Evolutionary conservation across 2,888 invertebrate genomes (phyloP).

Genomic region (Bruchidius siliquastri): DNA sequence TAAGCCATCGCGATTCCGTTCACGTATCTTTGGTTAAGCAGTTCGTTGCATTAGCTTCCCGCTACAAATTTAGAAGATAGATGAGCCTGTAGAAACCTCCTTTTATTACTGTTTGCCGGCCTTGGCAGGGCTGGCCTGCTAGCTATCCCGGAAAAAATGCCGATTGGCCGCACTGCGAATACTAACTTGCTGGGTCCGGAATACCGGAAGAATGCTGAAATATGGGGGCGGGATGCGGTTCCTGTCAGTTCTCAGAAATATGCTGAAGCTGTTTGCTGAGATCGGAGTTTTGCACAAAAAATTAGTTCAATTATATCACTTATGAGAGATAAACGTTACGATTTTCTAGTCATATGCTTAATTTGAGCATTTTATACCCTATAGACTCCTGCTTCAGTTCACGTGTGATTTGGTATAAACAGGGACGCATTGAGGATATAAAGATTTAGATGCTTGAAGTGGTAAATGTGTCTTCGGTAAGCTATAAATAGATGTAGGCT

Average conservation of each 20-base stretch:
- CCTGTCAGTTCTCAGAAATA: not conserved
- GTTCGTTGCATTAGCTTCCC: conserved; percentile 33
- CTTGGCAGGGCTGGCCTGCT: not conserved
- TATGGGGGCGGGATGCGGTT: not conserved
- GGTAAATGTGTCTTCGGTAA: too few species aligned
- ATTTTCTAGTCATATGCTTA: too few species aligned
- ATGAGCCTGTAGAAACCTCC: conserved; percentile 13
- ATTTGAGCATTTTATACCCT: too few species aligned
- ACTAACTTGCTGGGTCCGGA: not conserved
- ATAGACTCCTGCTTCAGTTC: too few species aligned
- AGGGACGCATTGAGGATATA: too few species aligned
- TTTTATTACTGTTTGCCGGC: not conserved
- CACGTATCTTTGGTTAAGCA: conserved; percentile 33
- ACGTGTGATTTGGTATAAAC: too few species aligned
- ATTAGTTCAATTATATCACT: too few species aligned
- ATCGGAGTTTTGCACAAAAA: too few species aligned
- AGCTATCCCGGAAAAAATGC: not conserved
- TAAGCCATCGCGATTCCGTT: conserved; percentile 20
- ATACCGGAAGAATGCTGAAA: not conserved
- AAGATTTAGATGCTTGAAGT: too few species aligned
- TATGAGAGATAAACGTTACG: too few species aligned
- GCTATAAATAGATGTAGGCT: too few species aligned
- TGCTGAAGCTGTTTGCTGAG: not conserved
- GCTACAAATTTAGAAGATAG: conserved; percentile 21
- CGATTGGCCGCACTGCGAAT: not conserved